Evolutionary conservation across 2,888 invertebrate species (phyloP).

Genomic region (Formica aserva): DNA sequence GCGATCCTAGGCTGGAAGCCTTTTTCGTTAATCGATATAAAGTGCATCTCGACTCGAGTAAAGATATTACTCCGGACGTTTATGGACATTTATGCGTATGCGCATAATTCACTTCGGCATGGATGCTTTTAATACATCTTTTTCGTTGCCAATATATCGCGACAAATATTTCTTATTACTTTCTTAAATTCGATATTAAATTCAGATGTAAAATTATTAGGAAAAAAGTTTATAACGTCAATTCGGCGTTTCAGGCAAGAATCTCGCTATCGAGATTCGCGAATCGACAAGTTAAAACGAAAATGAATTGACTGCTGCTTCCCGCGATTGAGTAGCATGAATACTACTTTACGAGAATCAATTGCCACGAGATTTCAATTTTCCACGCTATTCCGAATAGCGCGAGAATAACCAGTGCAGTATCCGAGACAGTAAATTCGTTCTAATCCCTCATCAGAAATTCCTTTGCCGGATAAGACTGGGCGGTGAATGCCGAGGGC

Average conservation of each 20-base stretch:
- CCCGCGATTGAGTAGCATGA: background rate
- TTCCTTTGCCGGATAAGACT: constrained; percentile 69
- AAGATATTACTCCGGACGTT: constrained; percentile 52
- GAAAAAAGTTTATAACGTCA: background rate
- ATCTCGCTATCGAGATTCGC: background rate
- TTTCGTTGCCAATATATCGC: constrained; percentile 27
- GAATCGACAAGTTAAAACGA: background rate
- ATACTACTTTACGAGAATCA: constrained; percentile 56
- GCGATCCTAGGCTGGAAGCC: constrained; percentile 35
- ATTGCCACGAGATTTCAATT: constrained; percentile 57
- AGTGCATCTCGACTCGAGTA: constrained; percentile 36
- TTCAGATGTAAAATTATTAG: background rate
- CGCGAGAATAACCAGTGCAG: constrained; percentile 63
- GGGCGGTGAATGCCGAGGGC: constrained; percentile 54
- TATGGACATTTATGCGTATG: constrained; percentile 32
- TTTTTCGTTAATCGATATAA: constrained; percentile 48
- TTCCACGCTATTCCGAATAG: constrained; percentile 45
- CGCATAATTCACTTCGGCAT: constrained; percentile 11
- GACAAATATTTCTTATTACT: constrained; percentile 4
- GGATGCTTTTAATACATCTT: constrained; percentile 48
- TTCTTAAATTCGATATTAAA: background rate
- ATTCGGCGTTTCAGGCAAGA: background rate
- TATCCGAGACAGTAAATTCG: constrained; percentile 65
- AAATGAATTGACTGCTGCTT: background rate
- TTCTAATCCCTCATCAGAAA: constrained; percentile 73